These are phyloP conservation scores for Drosophila vallismaia DNA, from an alignment of 2,888 invertebrate genomes.

Conservation along the genomic window DNA sequence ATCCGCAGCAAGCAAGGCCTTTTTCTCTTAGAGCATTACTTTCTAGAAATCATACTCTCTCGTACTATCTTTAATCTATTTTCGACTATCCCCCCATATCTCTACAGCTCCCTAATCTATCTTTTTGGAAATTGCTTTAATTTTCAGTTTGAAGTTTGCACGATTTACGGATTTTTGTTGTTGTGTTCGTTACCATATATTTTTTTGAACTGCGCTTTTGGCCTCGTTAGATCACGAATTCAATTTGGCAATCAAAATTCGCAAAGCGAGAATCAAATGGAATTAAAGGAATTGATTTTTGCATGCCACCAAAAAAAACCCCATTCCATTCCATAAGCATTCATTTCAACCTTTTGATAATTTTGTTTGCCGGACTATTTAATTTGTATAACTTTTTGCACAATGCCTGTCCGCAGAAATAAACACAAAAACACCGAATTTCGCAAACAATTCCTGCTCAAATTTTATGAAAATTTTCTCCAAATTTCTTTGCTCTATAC, in stretches of 20 bases:
- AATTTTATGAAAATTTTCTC: slow-evolving; percentile 22
- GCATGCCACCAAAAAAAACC: slow-evolving; percentile 24
- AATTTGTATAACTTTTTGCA: slow-evolving; percentile 7
- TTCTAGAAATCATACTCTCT: slow-evolving; percentile 40
- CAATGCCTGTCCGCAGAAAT: slow-evolving; percentile 17
- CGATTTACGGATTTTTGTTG: slow-evolving; percentile 24
- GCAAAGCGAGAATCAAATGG: slow-evolving; percentile 32
- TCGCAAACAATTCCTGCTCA: slow-evolving; percentile 11
- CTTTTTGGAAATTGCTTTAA: slow-evolving; percentile 7
- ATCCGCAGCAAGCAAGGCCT: slow-evolving; percentile 66
- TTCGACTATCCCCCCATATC: slow-evolving; percentile 22
- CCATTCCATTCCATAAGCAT: slow-evolving; percentile 1
- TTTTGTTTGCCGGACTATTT: slow-evolving; percentile 20
- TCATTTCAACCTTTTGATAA: slow-evolving; percentile 3
- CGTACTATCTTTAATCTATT: slow-evolving; percentile 30
- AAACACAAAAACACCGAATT: slow-evolving; percentile 8
- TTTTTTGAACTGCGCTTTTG: slow-evolving; percentile 14
- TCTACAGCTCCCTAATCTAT: not conserved
- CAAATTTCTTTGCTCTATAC: slow-evolving; percentile 2
- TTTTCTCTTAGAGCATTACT: slow-evolving; percentile 57
- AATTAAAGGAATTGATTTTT: slow-evolving; percentile 35
- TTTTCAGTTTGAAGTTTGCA: slow-evolving; percentile 34
- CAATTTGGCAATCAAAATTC: slow-evolving; percentile 32
- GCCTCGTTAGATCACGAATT: slow-evolving; percentile 5
- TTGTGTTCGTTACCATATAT: slow-evolving; percentile 8